phyloP scores from a whole-genome alignment of 2,113 vertebrate species.

The Oryzias celebensis region DNA sequence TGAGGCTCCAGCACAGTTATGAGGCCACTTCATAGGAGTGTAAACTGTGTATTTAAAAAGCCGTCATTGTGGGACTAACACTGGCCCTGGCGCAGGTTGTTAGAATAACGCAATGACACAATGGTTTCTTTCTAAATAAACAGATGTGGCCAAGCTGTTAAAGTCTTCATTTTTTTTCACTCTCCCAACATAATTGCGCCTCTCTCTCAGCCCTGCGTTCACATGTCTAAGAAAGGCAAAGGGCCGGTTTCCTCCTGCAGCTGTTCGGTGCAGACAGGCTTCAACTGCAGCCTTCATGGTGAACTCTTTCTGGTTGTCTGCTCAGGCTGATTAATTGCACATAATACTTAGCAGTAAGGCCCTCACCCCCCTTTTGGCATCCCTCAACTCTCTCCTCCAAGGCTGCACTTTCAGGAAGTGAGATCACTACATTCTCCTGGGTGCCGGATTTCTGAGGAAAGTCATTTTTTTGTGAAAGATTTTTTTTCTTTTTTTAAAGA shows the following conservation, averaged over 20 bases:
- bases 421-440: slow-evolving; percentile 76
- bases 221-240: slow-evolving; percentile 70
- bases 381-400: slow-evolving; percentile 55
- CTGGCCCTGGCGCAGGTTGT: slow-evolving; percentile 74
- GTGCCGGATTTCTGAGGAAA: slow-evolving; percentile 78
- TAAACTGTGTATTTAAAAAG: slow-evolving; percentile 81
- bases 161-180: slow-evolving; percentile 63
- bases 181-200: slow-evolving; percentile 10
- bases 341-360: slow-evolving; percentile 82
- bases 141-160: slow-evolving; percentile 80
- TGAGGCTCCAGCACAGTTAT: slow-evolving; percentile 69
- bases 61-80: slow-evolving; percentile 75
- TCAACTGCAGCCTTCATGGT: slow-evolving; percentile 74
- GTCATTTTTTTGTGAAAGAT: slow-evolving; percentile 73
- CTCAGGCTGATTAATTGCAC: slow-evolving; percentile 81
- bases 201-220: slow-evolving; percentile 29
- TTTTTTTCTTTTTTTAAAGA: slow-evolving; percentile 55
- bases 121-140: slow-evolving; percentile 92
- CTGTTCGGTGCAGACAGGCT: slow-evolving; percentile 76
- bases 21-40: slow-evolving; percentile 78
- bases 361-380: slow-evolving; percentile 44
- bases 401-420: slow-evolving; percentile 83
- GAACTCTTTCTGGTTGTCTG: slow-evolving; percentile 78
- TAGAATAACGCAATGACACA: slow-evolving; percentile 86
- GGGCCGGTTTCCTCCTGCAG: slow-evolving; percentile 65